phyloP scores from a whole-genome alignment of 2,888 invertebrate species.

The Melanotus villosus region DNA sequence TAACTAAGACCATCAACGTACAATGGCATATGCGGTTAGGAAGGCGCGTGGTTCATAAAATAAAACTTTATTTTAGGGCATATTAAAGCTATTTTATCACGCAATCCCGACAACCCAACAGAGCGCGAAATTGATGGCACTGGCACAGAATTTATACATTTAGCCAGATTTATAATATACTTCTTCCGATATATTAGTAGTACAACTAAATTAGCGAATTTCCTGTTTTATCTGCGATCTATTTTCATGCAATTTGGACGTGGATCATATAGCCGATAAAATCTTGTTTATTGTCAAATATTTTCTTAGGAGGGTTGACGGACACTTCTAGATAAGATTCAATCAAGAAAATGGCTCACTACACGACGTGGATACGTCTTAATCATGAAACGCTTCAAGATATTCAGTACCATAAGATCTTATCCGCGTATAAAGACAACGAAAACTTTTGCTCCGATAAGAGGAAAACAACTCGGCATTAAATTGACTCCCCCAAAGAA shows the following conservation, averaged over 20 bases:
- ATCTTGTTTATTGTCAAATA: constrained; percentile 41
- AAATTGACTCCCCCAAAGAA: constrained; percentile 15
- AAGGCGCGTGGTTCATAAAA: constrained; percentile 31
- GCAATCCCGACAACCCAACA: constrained; percentile 37
- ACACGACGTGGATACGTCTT: constrained; percentile 14
- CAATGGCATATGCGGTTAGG: constrained; percentile 26
- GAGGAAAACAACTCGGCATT: constrained; percentile 19
- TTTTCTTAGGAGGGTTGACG: constrained; percentile 28
- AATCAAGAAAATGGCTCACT: constrained; percentile 27
- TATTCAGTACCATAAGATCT: constrained; percentile 16
- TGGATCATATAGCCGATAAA: constrained; percentile 24
- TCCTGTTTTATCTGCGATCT: too few species aligned
- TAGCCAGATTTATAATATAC: constrained; percentile 12
- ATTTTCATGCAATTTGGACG: not conserved
- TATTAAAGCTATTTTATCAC: constrained; percentile 43
- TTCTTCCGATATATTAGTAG: not conserved
- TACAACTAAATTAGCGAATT: not conserved
- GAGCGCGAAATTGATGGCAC: constrained; percentile 46
- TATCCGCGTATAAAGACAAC: constrained; percentile 13
- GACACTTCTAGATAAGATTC: constrained; percentile 37
- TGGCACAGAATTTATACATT: constrained; percentile 43
- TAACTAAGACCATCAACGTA: constrained; percentile 12
- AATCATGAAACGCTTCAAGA: constrained; percentile 18
- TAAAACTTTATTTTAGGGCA: constrained; percentile 39
- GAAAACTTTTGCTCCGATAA: constrained; percentile 18